phyloP scores from a whole-genome alignment of 2,797 vertebrate species.

The Pipistrellus pipistrellus region DNA sequence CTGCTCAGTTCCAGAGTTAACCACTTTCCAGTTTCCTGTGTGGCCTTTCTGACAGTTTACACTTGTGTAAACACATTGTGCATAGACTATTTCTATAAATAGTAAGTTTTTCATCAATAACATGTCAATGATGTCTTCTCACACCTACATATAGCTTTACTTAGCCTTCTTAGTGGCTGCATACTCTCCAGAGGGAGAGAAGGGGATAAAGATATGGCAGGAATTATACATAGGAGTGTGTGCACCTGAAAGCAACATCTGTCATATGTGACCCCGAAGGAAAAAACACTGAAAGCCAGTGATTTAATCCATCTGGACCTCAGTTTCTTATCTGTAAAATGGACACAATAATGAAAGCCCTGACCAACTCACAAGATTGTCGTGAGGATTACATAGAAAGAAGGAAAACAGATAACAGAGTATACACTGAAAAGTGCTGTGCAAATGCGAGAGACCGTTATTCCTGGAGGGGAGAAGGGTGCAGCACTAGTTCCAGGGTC shows the following conservation, averaged over 20 bases:
- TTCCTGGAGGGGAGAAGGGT: neutral
- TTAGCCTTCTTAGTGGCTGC: neutral
- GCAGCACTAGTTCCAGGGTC: neutral
- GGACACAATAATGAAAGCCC: slow-evolving; percentile 29
- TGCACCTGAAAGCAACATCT: slow-evolving; percentile 15
- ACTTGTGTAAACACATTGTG: neutral
- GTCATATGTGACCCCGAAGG: neutral
- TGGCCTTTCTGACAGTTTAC: slow-evolving; percentile 19
- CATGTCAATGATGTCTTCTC: neutral
- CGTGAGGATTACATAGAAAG: neutral
- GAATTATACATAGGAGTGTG: neutral
- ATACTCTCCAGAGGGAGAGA: neutral
- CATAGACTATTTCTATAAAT: neutral
- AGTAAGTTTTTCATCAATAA: slow-evolving; percentile 33
- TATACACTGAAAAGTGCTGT: neutral
- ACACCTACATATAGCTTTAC: neutral
- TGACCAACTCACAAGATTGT: neutral
- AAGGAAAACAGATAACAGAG: neutral
- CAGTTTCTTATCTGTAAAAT: slow-evolving; percentile 43
- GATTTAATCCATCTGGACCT: slow-evolving; percentile 55
- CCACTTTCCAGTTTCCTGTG: neutral
- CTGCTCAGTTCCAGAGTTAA: slow-evolving; percentile 37
- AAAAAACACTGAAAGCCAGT: slow-evolving; percentile 4
- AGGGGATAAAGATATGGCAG: neutral
- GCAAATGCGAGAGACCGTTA: neutral